Percentiles rank a stretch among this genome's conserved stretches.
phyloP scores from a whole-genome alignment of 37 sponge, comb jelly and placozoan genomes.

The Mnemiopsis leidyi region DNA sequence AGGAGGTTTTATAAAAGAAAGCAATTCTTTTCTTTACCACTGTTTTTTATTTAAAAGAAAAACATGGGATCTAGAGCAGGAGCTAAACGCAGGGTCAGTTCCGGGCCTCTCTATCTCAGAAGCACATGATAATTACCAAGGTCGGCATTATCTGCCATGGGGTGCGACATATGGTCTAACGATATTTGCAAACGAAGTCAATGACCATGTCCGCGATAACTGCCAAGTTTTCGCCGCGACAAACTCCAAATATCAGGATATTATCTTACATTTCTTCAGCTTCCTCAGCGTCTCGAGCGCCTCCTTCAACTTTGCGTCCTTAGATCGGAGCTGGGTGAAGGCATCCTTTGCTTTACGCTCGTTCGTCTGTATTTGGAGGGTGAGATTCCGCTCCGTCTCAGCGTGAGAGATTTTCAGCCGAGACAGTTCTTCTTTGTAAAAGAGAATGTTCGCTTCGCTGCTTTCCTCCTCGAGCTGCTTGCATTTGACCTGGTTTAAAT shows the following conservation, averaged over 20 bases:
- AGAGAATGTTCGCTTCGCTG: slow-evolving; percentile 1
- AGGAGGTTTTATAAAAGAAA: no score
- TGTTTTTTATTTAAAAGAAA: no score
- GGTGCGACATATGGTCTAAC: no score
- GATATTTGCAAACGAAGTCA: no score
- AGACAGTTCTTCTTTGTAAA: slow-evolving; percentile 46
- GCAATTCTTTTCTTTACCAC: no score
- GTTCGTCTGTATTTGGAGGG: slow-evolving; percentile 31
- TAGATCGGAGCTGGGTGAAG: background rate
- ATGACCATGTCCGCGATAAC: no score
- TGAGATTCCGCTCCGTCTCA: slow-evolving; percentile 2
- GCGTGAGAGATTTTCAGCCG: background rate
- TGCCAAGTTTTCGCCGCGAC: no score
- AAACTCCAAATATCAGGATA: background rate
- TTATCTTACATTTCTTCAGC: background rate
- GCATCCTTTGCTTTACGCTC: slow-evolving; percentile 52
- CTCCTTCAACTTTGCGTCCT: slow-evolving; percentile 47
- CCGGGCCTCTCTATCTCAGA: no score
- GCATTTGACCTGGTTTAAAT: slow-evolving; percentile 2
- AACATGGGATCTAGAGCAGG: no score
- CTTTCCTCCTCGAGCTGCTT: slow-evolving; percentile 51
- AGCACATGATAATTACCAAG: no score
- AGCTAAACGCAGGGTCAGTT: no score
- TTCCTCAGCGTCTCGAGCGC: background rate
- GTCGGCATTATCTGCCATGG: no score